Evolutionary conservation across 2,888 invertebrate species (phyloP), one percentile per base, ranked within the genome.

Genomic region (Hypselothyrea guttata): DNA sequence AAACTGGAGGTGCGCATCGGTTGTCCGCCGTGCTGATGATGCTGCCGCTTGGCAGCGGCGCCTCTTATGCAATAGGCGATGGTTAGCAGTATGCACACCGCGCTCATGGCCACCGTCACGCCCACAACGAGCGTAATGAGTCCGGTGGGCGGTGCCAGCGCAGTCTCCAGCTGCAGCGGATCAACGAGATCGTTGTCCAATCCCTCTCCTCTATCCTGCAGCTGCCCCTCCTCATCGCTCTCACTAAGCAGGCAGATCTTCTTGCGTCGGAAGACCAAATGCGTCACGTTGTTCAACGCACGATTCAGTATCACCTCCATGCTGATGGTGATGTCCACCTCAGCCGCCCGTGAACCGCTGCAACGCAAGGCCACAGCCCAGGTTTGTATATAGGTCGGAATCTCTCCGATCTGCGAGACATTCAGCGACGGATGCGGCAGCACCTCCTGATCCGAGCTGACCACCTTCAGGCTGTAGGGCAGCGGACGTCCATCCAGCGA

Each of bases 281-380:
- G 92, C 1, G 96, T 96, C 12, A 94, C 93, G 86, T 94, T 94
- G 64, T 93, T 91, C 72, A 92, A 83, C 2, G 91, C 90, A 34
- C 91, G 90, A 86, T 94, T 93, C 40, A 94, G 91, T 37, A 95
- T 95, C 58, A 98, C 94, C 89, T 96, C 97, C 78, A 98, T 92
- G 59, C 94, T 93, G 71, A 98, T 94, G 40, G 93, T 93, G 28
- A 98, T 92, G 83, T 95, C 94, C 16, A 97, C 95, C 91, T 97
- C 97, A 2, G 95, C 96, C 58, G 95, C 94, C 70, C 94, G 91
- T 13, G 92, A 91, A 34, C 96, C 96, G 27, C 95, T 94, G 90
- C 98, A 98, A 40, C 95, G 95, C 73, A 98, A 91, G 31, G 93
- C 92, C 57, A 98, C 92, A 38, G 94, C 92, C 92, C 96, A 96